Conservation (phyloP, 2,888 invertebrate species). For the Muscina levida region DNA sequence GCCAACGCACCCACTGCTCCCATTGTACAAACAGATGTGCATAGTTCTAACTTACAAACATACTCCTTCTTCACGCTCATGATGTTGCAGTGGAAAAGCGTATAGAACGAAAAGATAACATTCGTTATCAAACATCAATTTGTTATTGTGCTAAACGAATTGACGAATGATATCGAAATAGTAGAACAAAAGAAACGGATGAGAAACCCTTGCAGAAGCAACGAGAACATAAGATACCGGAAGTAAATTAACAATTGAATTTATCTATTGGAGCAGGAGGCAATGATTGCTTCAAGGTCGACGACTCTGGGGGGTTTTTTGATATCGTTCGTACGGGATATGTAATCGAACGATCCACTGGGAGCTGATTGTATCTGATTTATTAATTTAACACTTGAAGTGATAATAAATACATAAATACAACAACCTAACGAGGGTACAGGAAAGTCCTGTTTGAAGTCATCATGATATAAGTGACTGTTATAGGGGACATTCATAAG, state of each 20-base stretch:
- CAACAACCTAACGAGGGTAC: too few species aligned
- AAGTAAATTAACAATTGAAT: constrained; percentile 56
- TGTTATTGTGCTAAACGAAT: constrained; percentile 7
- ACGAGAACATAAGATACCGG: constrained; percentile 46
- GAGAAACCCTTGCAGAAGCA: constrained; percentile 39
- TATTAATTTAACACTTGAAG: background rate
- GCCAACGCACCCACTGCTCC: too few species aligned
- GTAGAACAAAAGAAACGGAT: constrained; percentile 35
- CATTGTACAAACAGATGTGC: background rate
- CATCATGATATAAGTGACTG: too few species aligned
- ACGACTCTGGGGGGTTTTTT: too few species aligned
- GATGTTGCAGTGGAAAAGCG: background rate
- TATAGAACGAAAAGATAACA: constrained; percentile 11
- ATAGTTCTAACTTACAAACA: too few species aligned
- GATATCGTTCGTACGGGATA: background rate
- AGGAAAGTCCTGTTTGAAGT: too few species aligned
- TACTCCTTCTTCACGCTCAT: too few species aligned
- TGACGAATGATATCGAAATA: background rate
- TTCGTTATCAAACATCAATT: constrained; percentile 34
- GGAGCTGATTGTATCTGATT: background rate
- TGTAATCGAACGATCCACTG: constrained; percentile 45
- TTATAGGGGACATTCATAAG: too few species aligned
- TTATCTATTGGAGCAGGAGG: constrained; percentile 23
- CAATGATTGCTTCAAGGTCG: constrained; percentile 19
- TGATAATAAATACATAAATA: constrained; percentile 4